Conservation (phyloP, 2,888 invertebrate genomes). For the Boloria selene region DNA sequence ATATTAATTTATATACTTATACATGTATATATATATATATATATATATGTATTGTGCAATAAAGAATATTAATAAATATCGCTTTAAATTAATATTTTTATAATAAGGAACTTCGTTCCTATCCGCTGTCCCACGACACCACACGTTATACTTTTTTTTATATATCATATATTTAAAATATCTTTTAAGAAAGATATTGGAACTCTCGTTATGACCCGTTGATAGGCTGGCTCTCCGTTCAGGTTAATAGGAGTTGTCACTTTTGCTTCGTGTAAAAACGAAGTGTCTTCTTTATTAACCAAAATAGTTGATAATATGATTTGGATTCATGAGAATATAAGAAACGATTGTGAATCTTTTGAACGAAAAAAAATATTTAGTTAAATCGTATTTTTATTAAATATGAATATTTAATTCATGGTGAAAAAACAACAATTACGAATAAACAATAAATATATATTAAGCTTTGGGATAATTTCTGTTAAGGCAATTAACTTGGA, state of each 20-base stretch:
- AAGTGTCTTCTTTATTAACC: conserved; percentile 73
- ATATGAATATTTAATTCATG: too few species aligned
- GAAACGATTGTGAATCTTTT: conserved; percentile 73
- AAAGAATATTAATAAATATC: too few species aligned
- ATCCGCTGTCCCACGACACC: too few species aligned
- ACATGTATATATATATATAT: too few species aligned
- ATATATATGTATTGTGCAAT: too few species aligned
- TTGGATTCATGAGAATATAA: conserved; percentile 82
- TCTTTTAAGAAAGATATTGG: conserved; percentile 77
- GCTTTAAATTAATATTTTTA: too few species aligned
- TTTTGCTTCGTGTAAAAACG: conserved; percentile 72
- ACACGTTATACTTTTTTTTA: too few species aligned
- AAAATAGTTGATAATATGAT: conserved; percentile 75
- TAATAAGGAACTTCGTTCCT: too few species aligned
- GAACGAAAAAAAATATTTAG: not conserved
- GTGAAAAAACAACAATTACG: too few species aligned
- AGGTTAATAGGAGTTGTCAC: conserved; percentile 80
- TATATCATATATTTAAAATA: not conserved
- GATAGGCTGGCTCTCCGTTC: conserved; percentile 68
- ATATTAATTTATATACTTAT: too few species aligned
- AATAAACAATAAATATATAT: not conserved
- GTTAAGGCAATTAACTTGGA: conserved; percentile 43
- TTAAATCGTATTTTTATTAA: too few species aligned
- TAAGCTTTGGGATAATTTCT: conserved; percentile 32
- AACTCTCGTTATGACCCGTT: conserved; percentile 76